Base-by-base conservation (phyloP, 2,113 vertebrate species). In the Apeltes quadracus region DNA sequence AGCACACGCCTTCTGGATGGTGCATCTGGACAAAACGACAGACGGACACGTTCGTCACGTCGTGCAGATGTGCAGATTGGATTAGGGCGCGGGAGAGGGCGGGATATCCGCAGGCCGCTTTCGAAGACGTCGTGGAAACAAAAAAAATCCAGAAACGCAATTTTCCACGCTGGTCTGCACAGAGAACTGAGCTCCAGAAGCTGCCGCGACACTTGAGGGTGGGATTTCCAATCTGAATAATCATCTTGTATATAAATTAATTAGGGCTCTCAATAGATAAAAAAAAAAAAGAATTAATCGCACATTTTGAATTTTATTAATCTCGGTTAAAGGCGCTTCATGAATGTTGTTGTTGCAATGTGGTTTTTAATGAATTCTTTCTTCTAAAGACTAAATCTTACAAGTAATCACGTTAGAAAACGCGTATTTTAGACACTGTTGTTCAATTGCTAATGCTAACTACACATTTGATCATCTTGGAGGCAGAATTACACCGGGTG, bases 1-100 rank as follows among this genome's bases (percentile, higher is more conserved):
- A 41, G 76, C 62, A 16, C 97, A 99, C 61, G 97, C 96, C 2
- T 93, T 93, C 91, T 95, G 94, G 84, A 98, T 87, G 20, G 95
- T 94, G 79, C 98, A 99, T 88, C 98, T 92, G 84, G 58, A 76
- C 27, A 86, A 36, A 58, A 27, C 13, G 38, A 80, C 57, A 58
- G 25, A 65, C 46, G 2, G 22, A 8, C 46, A 27, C 13, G 5
- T 27, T 44, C 43, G 64, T 27, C 27, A 48, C 22, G 8, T 54
- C 23, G 46, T 14, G 23, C 71, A 29, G 55, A 50, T 16, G n/a
- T 50, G 8, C 13, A 50, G 34, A 54, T 57, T 36, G 57, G 13
- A 72, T 65, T 41, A 48, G 3, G n/a, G 13, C 5, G 38, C 16
- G 27, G 23, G 25, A 23, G 38, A 70, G 13, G 13, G 6, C 4